phyloP scores from a whole-genome alignment of 2,888 invertebrate genomes.

The Hedya salicella region DNA sequence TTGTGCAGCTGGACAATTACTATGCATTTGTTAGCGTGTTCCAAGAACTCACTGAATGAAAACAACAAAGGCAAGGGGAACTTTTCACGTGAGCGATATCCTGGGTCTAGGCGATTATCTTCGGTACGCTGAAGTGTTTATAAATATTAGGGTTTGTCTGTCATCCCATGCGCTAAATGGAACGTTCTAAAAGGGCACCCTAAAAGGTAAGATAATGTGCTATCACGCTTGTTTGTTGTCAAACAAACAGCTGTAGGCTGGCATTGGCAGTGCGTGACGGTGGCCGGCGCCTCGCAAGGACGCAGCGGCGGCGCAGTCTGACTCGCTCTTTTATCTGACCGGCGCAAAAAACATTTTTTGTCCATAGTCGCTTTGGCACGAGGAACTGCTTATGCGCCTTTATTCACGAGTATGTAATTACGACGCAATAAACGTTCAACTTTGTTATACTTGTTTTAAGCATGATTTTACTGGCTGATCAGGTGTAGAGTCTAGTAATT shows the following conservation, averaged over 20 bases:
- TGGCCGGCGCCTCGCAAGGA: slow-evolving; percentile 68
- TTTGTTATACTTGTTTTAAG: slow-evolving; percentile 28
- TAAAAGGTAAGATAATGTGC: slow-evolving; percentile 50
- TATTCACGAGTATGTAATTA: slow-evolving; percentile 24
- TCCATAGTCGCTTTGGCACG: slow-evolving; percentile 29
- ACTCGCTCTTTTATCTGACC: slow-evolving; percentile 53
- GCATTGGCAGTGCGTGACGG: slow-evolving; percentile 66
- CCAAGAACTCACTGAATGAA: slow-evolving; percentile 1
- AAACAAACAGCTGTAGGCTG: slow-evolving; percentile 71
- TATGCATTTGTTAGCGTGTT: slow-evolving; percentile 13
- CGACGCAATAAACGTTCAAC: slow-evolving; percentile 45
- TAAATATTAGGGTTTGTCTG: slow-evolving; percentile 30
- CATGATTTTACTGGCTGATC: slow-evolving; percentile 25
- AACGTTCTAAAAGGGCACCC: slow-evolving; percentile 36
- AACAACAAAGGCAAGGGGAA: slow-evolving; percentile 2
- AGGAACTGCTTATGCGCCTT: slow-evolving; percentile 29
- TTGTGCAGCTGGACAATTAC: slow-evolving; percentile 24
- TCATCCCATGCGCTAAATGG: slow-evolving; percentile 18
- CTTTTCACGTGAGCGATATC: background rate
- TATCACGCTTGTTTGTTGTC: slow-evolving; percentile 69
- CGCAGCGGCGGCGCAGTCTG: slow-evolving; percentile 57
- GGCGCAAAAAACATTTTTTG: slow-evolving; percentile 45
- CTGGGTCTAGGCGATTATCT: background rate
- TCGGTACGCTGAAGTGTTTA: slow-evolving; percentile 17
- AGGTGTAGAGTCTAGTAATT: slow-evolving; percentile 9